A percentile compares a stretch with the other conserved stretches of the same genome.
Evolutionary conservation across 2,113 vertebrate genomes (phyloP).

Genomic region (Nothocercus julius): DNA sequence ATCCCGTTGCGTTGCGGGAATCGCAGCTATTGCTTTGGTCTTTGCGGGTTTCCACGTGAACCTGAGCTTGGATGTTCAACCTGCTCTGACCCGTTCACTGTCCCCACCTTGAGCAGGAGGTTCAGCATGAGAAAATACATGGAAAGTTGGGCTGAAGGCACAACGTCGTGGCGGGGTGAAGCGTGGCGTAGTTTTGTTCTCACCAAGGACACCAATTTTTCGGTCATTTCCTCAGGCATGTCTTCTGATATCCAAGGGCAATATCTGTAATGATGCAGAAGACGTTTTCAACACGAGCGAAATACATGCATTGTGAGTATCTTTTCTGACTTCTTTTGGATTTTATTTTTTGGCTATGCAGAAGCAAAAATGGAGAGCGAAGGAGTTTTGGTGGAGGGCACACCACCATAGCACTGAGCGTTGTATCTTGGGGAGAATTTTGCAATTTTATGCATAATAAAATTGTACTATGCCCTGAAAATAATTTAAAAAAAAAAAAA

Average conservation of each 20-base stretch:
- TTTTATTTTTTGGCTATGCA: neutral
- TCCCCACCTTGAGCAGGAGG: neutral
- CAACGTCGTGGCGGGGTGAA: neutral
- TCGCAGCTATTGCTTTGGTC: neutral
- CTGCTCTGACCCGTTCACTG: neutral
- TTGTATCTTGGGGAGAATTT: rapidly evolving
- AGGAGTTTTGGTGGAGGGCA: neutral
- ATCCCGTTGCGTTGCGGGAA: neutral
- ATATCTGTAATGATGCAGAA: neutral
- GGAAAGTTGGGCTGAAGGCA: neutral
- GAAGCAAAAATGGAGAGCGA: neutral
- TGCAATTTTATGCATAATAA: too few relatives aligned
- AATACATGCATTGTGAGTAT: neutral
- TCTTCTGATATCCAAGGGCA: neutral
- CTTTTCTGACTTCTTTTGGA: neutral
- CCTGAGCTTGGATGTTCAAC: neutral
- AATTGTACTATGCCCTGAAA: neutral
- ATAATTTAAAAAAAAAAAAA: neutral
- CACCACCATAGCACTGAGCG: rapidly evolving
- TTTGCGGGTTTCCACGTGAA: rapidly evolving
- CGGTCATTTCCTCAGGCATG: neutral
- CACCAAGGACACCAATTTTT: neutral
- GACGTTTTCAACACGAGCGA: neutral
- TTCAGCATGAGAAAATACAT: neutral
- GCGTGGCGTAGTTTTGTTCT: neutral